Base-by-base conservation (phyloP, 2,888 invertebrate genomes). In the Perizoma flavofasciatum region DNA sequence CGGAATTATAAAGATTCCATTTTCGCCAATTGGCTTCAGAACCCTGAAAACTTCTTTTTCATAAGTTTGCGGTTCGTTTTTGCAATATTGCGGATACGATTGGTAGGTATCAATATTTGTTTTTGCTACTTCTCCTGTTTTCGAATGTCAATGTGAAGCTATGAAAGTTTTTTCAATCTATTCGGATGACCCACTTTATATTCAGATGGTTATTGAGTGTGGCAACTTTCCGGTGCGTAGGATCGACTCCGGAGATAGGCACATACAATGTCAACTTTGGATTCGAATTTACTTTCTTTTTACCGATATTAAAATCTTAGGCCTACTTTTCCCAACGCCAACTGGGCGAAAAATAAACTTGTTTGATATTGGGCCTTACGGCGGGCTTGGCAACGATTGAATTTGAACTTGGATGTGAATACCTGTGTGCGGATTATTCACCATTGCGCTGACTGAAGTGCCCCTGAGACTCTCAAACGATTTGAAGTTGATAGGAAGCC, bases 171-270 rank as follows among this genome's bases (percentile, higher is more conserved):
- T 85, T 84, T 79, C 84, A 83, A 84, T 84, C 83, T 83, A 80
- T 75, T 77, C 74, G 66, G 77, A 83, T 79, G 78, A 79, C 78
- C 79, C 76, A 80, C 80, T 84, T 83, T 82, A 81, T 83, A 85
- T 84, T 82, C 83, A 75, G 78, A 84, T 78, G 82, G 83, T 79
- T 83, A 84, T 83, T 78, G 82, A 81, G 79, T 83, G 78, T 72
- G 79, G 79, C 70, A 71, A 81, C 75, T 79, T 77, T 73, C 68
- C 74, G 63, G 70, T 69, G 69, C 66, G 60, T 62, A 55, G 73
- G 61, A 71, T 72, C 67, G 63, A 70, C 67, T 68, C 52, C 53
- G 65, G 65, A 74, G 72, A 77, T 76, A 75, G 73, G 77, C 64
- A 67, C 61, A 57, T 53, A 60, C 62, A 60, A 47, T 51, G 59